Evolutionary conservation across 2,888 invertebrate genomes (phyloP).

Genomic region (Callimorpha dominula): DNA sequence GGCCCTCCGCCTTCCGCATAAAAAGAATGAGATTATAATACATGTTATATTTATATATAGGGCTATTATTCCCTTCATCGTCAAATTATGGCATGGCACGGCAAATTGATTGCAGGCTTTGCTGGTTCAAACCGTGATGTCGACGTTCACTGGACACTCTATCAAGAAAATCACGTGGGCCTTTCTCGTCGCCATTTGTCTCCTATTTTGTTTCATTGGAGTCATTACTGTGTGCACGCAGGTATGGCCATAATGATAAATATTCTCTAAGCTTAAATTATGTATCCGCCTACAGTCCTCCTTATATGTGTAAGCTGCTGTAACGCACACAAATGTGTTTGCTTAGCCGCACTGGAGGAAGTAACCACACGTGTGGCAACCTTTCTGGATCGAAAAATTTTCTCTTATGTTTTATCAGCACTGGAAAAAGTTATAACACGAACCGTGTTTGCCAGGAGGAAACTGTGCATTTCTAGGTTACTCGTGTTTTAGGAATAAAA

Average conservation of each 20-base stretch:
- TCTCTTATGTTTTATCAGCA: too few relatives aligned
- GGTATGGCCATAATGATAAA: slow-evolving; percentile 52
- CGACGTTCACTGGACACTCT: slow-evolving; percentile 72
- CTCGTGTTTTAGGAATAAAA: too few relatives aligned
- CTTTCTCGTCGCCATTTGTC: slow-evolving; percentile 70
- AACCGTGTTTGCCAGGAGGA: too few relatives aligned
- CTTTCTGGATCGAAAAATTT: too few relatives aligned
- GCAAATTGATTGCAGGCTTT: slow-evolving; percentile 63
- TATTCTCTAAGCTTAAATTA: neutral
- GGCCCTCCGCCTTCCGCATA: neutral
- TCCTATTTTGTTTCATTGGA: slow-evolving; percentile 74
- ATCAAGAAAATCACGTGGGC: slow-evolving; percentile 76
- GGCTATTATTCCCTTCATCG: neutral
- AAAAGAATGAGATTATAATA: neutral
- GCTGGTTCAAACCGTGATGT: slow-evolving; percentile 78
- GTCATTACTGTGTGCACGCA: slow-evolving; percentile 77
- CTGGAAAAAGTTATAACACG: too few relatives aligned
- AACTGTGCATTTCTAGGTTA: too few relatives aligned
- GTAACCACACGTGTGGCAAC: too few relatives aligned
- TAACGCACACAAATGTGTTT: too few relatives aligned
- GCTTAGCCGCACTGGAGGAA: too few relatives aligned
- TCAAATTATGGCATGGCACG: neutral
- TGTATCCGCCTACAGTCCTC: too few relatives aligned
- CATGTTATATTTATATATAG: too few relatives aligned
- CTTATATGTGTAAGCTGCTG: too few relatives aligned